Percentiles rank a stretch among this genome's conserved stretches.
These are phyloP conservation scores for Xanthia icteritia DNA, from an alignment of 2,888 invertebrate genomes.

Conservation along the genomic window DNA sequence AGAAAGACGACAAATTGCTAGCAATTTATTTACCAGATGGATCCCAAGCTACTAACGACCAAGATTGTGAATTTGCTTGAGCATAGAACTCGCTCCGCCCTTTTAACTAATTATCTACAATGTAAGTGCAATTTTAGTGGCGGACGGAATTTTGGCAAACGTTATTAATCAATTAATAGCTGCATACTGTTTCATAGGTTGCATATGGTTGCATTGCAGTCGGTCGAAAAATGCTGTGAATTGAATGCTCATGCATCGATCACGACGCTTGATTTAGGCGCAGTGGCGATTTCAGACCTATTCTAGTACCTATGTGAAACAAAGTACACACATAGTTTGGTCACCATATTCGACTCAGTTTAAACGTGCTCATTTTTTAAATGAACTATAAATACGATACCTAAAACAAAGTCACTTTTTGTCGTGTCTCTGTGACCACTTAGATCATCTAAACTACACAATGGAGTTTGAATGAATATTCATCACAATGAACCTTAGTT, in stretches of 20 bases:
- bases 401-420: background rate
- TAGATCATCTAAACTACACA: background rate
- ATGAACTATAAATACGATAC: background rate
- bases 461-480: constrained; percentile 24
- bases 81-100: background rate
- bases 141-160: background rate
- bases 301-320: background rate
- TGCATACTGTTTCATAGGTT: background rate
- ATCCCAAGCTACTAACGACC: background rate
- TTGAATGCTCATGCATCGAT: background rate
- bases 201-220: background rate
- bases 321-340: background rate
- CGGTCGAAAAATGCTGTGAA: background rate
- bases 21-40: background rate
- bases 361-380: background rate
- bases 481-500: constrained; percentile 15
- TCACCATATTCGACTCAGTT: background rate
- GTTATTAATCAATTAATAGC: background rate
- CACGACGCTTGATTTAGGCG: background rate
- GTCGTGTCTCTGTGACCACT: background rate
- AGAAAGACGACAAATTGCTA: background rate
- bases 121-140: background rate
- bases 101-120: background rate
- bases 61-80: background rate
- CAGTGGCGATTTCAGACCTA: background rate